Conservation (phyloP, 2,113 vertebrate genomes). For the Promerops cafer region DNA sequence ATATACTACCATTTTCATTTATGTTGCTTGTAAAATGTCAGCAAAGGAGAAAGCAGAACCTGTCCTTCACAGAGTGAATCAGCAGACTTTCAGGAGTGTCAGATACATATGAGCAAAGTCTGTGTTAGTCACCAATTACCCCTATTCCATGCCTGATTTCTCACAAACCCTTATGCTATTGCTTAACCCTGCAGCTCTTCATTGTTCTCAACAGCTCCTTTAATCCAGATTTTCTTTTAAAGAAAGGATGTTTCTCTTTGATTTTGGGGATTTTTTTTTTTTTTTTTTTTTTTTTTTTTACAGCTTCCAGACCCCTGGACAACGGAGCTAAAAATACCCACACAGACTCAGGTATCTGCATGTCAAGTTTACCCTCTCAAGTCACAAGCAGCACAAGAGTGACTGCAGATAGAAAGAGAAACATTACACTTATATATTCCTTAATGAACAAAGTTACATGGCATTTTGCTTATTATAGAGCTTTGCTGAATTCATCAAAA, state of each 20-base stretch:
- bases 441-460: neutral
- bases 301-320: neutral
- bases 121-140: neutral
- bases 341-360: neutral
- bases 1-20: slow-evolving; percentile 40
- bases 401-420: neutral
- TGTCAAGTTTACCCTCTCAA: rapidly evolving
- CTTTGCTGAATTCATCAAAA: neutral
- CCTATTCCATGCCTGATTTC: neutral
- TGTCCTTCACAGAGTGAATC: slow-evolving; percentile 15
- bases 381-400: neutral
- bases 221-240: slow-evolving; percentile 10
- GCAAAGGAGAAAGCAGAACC: slow-evolving; percentile 31
- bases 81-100: neutral
- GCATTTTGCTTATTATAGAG: neutral
- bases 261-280: neutral
- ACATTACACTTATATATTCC: neutral
- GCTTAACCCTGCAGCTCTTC: neutral
- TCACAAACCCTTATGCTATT: neutral
- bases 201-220: neutral
- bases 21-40: slow-evolving; percentile 41
- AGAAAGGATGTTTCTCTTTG: neutral
- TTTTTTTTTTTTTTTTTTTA: neutral
- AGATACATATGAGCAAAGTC: neutral
- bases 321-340: neutral